Conservation (phyloP, 2,888 invertebrate genomes). For the Phania funesta region DNA sequence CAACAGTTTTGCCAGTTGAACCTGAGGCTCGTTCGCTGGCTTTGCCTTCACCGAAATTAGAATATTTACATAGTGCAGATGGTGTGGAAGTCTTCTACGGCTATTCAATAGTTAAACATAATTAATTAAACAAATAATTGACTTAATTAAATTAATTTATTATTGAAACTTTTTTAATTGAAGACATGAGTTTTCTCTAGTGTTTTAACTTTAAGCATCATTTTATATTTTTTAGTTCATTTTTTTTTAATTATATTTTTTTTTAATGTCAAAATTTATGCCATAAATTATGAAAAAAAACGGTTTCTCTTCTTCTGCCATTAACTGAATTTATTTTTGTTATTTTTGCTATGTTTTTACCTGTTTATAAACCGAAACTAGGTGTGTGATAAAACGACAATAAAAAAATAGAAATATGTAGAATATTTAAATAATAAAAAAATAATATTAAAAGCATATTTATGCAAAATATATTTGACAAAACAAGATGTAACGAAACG, state of each 20-base stretch:
- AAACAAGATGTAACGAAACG: not conserved
- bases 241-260: not conserved
- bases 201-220: constrained; percentile 24
- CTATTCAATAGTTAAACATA: constrained; percentile 74
- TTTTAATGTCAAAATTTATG: constrained; percentile 13
- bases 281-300: constrained; percentile 44
- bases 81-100: constrained; percentile 76
- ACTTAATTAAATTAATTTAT: constrained; percentile 31
- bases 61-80: constrained; percentile 74
- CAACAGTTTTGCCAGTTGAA: constrained; percentile 32
- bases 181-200: constrained; percentile 10
- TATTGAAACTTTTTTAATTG: not conserved
- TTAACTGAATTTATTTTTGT: constrained; percentile 7
- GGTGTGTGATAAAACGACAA: constrained; percentile 43
- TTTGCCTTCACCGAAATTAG: constrained; percentile 71
- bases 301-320: not conserved
- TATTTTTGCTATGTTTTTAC: constrained; percentile 10
- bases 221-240: not conserved
- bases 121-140: constrained; percentile 27
- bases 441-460: not conserved
- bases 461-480: not conserved
- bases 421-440: constrained; percentile 2
- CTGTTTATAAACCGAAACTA: constrained; percentile 6
- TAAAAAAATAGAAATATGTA: not conserved
- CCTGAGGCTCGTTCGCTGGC: constrained; percentile 63